A percentile compares a stretch with the other conserved stretches of the same genome.
Evolutionary conservation across 2,113 vertebrate species (phyloP).

Genomic region (Cavia porcellus): DNA sequence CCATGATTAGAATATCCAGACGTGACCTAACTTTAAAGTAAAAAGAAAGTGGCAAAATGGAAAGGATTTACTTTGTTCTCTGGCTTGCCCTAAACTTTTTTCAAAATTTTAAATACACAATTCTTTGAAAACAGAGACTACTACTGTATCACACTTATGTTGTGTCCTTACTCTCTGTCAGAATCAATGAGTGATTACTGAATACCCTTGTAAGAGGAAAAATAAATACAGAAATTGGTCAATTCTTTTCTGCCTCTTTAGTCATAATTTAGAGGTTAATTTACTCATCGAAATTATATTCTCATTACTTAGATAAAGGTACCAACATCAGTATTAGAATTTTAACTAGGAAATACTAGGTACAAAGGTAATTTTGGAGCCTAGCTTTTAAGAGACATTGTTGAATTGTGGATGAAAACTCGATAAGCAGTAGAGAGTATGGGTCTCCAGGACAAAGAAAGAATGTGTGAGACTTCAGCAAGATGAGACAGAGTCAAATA

Average conservation of each 20-base stretch:
- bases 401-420: neutral
- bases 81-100: neutral
- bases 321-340: neutral
- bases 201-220: neutral
- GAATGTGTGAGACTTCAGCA: neutral
- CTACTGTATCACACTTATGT: neutral
- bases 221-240: neutral
- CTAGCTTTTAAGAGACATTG: neutral
- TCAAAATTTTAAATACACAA: neutral
- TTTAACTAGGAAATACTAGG: neutral
- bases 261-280: neutral
- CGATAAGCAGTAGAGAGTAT: neutral
- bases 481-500: neutral
- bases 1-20: neutral
- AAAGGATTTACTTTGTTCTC: neutral
- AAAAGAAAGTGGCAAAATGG: neutral
- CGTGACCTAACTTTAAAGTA: neutral
- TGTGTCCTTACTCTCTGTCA: neutral
- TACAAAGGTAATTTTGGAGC: neutral
- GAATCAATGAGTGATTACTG: neutral
- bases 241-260: neutral
- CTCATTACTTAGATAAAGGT: neutral
- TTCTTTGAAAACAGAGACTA: neutral
- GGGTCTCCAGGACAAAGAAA: neutral
- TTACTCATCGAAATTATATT: neutral